Percentiles rank a stretch among this genome's conserved stretches.
phyloP scores from a whole-genome alignment of 2,888 invertebrate genomes.

The Drosophila merina region DNA sequence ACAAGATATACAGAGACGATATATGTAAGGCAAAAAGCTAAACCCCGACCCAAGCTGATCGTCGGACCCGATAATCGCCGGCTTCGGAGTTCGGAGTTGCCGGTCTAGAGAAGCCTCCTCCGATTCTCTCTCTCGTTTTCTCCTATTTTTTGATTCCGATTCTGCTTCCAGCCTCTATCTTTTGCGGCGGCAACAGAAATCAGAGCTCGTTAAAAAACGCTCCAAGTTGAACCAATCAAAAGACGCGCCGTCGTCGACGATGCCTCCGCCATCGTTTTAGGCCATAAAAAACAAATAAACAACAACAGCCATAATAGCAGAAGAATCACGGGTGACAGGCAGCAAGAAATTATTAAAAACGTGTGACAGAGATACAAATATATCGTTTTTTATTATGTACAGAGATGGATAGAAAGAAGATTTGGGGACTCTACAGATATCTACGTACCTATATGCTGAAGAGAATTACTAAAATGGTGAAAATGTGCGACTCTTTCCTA shows the following conservation, averaged over 20 bases:
- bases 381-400: conserved; percentile 4
- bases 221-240: conserved; percentile 71
- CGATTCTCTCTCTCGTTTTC: background rate
- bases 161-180: conserved; percentile 19
- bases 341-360: conserved; percentile 28
- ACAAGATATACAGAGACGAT: conserved; percentile 37
- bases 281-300: conserved; percentile 60
- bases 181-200: conserved; percentile 51
- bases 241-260: conserved; percentile 62
- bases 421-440: conserved; percentile 28
- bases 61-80: conserved; percentile 56
- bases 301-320: conserved; percentile 50
- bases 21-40: conserved; percentile 60
- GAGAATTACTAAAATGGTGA: conserved; percentile 48
- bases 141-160: background rate
- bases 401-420: conserved; percentile 32
- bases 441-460: conserved; percentile 12
- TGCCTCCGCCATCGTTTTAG: conserved; percentile 44
- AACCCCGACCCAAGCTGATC: conserved; percentile 58
- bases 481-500: conserved; percentile 52
- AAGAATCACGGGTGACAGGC: conserved; percentile 32
- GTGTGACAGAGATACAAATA: conserved; percentile 7
- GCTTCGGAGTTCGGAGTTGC: too few species aligned
- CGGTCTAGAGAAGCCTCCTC: background rate
- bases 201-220: conserved; percentile 73